phyloP scores from a whole-genome alignment of 2,797 vertebrate species.

The Gymnocypris eckloni region DNA sequence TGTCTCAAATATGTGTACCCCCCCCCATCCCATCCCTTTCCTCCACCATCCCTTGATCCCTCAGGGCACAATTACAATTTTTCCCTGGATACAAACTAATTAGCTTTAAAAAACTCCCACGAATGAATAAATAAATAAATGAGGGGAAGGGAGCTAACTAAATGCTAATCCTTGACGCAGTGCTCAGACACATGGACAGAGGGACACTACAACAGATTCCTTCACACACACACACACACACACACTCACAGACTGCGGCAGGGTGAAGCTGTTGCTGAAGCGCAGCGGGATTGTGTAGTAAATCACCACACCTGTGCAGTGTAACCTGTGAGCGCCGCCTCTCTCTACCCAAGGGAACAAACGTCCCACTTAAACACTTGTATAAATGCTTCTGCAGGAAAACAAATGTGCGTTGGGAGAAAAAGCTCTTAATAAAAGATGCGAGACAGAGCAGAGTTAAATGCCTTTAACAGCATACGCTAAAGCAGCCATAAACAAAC shows the following conservation, averaged over 20 bases:
- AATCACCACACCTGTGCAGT: slow-evolving; percentile 54
- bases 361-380: slow-evolving; percentile 53
- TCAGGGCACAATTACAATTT: slow-evolving; percentile 83
- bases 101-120: slow-evolving; percentile 78
- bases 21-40: slow-evolving; percentile 60
- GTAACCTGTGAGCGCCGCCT: slow-evolving; percentile 42
- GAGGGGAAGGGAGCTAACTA: slow-evolving; percentile 68
- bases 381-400: slow-evolving; percentile 45
- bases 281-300: slow-evolving; percentile 48
- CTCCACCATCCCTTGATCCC: slow-evolving; percentile 68
- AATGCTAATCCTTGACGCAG: slow-evolving; percentile 74
- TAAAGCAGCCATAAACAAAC: slow-evolving; percentile 43
- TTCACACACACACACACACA: slow-evolving; percentile 40
- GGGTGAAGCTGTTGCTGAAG: slow-evolving; percentile 17
- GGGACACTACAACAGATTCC: slow-evolving; percentile 45
- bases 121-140: slow-evolving; percentile 78
- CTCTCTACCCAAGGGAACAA: slow-evolving; percentile 29
- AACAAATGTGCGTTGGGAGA: slow-evolving; percentile 45
- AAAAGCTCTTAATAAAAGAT: slow-evolving; percentile 47
- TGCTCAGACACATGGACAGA: slow-evolving; percentile 60
- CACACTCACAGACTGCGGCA: slow-evolving; percentile 30
- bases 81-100: slow-evolving; percentile 80
- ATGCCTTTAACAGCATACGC: slow-evolving; percentile 19
- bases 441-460: slow-evolving; percentile 46
- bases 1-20: slow-evolving; percentile 37